phyloP scores from a whole-genome alignment of 1,140 invertebrate genomes.

The Caenorhabditis latens region DNA sequence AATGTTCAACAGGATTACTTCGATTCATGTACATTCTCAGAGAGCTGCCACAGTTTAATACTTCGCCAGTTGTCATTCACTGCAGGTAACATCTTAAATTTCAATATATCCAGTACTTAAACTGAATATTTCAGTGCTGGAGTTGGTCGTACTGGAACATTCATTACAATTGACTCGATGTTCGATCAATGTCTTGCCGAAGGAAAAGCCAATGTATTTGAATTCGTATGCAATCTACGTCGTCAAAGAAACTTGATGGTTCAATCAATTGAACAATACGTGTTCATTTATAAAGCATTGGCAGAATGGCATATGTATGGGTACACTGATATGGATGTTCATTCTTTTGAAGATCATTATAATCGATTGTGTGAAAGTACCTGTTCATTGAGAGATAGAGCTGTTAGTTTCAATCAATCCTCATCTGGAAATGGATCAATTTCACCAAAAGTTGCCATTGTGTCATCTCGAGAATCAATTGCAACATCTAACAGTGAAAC shows the following conservation, averaged over 20 bases:
- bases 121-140: constrained; percentile 81
- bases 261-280: constrained; percentile 94
- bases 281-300: constrained; percentile 94
- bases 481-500: constrained; percentile 24
- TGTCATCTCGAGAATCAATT: constrained; percentile 17
- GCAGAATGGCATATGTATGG: constrained; percentile 93
- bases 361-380: constrained; percentile 63
- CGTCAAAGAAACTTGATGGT: constrained; percentile 92
- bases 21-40: constrained; percentile 71
- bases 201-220: constrained; percentile 88
- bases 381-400: constrained; percentile 56
- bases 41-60: constrained; percentile 74
- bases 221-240: constrained; percentile 88
- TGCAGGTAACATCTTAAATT: constrained; percentile 69
- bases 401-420: constrained; percentile 49
- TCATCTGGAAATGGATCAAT: constrained; percentile 45
- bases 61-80: constrained; percentile 73
- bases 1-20: constrained; percentile 74
- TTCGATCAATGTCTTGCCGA: constrained; percentile 87
- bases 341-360: constrained; percentile 82
- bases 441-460: constrained; percentile 7
- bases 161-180: constrained; percentile 90
- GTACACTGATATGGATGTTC: constrained; percentile 88
- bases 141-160: constrained; percentile 90
- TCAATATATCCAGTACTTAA: not conserved